A percentile compares a stretch with the other conserved stretches of the same genome.
These are phyloP conservation scores for Porites cylindrica DNA, from an alignment of 92 coral and sea anemone species.

Conservation along the genomic window DNA sequence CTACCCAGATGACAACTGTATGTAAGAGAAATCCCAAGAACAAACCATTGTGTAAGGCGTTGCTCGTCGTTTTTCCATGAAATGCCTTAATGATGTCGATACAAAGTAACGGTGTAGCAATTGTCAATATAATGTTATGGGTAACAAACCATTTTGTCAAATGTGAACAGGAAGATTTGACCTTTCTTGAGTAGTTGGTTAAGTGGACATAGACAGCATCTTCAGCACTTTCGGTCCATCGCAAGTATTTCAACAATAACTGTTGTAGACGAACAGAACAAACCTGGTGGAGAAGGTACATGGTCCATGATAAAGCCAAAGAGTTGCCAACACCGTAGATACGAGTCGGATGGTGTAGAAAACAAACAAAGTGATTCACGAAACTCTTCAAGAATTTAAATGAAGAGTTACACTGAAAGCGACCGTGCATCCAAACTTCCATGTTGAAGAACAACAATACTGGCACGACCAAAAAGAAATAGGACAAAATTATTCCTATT, in stretches of 20 bases:
- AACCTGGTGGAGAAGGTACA: conserved; percentile 66
- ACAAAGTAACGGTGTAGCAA: conserved; percentile 64
- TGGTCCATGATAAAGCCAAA: conserved; percentile 64
- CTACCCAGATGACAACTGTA: conserved; percentile 64
- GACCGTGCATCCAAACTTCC: conserved; percentile 58
- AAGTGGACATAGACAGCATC: conserved; percentile 56
- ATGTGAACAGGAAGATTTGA: conserved; percentile 34
- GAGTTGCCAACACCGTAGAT: conserved; percentile 71
- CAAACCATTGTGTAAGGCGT: conserved; percentile 56
- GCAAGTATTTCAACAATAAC: conserved; percentile 22
- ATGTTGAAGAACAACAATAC: conserved; percentile 64
- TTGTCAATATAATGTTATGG: conserved; percentile 63
- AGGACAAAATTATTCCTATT: conserved; percentile 43
- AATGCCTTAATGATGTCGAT: conserved; percentile 59
- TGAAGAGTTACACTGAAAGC: conserved; percentile 57
- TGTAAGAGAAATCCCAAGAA: conserved; percentile 58
- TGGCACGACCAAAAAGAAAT: conserved; percentile 11
- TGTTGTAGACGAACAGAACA: conserved; percentile 52
- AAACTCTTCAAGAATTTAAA: conserved; percentile 55
- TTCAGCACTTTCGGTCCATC: conserved; percentile 57
- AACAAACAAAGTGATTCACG: conserved; percentile 49
- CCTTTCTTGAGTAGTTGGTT: conserved; percentile 56
- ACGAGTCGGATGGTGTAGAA: conserved; percentile 64
- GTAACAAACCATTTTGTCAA: conserved; percentile 59
- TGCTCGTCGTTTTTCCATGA: conserved; percentile 3